Evolutionary conservation across 2,888 invertebrate species (phyloP), one percentile per base, ranked within the genome.

Genomic region (Diadegma fenestrale): DNA sequence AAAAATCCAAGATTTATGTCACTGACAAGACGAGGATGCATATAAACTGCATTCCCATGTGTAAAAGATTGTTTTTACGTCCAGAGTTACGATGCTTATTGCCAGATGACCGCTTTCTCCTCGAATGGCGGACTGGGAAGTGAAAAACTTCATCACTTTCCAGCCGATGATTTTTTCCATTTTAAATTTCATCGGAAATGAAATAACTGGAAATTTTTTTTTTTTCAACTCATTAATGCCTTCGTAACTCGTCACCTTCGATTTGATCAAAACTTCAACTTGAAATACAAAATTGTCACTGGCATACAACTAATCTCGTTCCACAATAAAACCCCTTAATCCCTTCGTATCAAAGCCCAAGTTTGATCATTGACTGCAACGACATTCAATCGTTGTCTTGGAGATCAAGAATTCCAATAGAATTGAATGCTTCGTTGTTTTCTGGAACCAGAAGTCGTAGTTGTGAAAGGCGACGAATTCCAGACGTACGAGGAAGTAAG

Each of bases 1-100:
- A 83, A 66, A 73, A 48, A 33, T 58, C 58, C 37, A 41, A 19
- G 41, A 61, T 82, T 78, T 66, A 54, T 66, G 58, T 45, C 45
- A 22, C 33, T 43, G 30, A 33, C 43, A 45, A 75, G 41, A n/a
- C 72, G 66, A 64, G 30, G 81, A 69, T 69, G 54, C 30, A 51
- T 64, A 37, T 10, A 64, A 71, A 64, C 69, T 79, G 5, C 10
- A 19, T 51, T 41, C 19, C 3, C 43, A 54, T 71, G 33, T 48
- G 22, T 61, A 26, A 58, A 33, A 10, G 10, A 54, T 33, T 37
- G 48, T 7, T 19, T 48, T 37, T 19, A 10, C 10, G 33, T 48
- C 37, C 45, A n/a, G 51, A 71, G 19, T 37, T 63, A 19, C n/a
- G 75, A 86, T 79, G 69, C 68, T 84, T 73, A 84, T 86, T 78